Conservation (phyloP, 2,888 invertebrate species). For the Pediacus dermestoides region DNA sequence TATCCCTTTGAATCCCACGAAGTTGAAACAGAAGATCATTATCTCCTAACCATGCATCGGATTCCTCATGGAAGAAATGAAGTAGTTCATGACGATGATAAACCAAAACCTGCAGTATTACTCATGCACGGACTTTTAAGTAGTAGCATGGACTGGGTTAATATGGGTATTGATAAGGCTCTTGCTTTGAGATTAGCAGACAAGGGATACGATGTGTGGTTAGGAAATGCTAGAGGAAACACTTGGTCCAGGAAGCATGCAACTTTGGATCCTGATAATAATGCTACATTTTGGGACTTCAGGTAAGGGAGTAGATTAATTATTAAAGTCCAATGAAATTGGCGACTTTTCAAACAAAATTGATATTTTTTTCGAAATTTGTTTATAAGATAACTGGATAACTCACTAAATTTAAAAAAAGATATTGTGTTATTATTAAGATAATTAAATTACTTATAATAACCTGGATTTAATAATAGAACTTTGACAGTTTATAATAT, state of each 20-base stretch:
- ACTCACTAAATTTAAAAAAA: too few relatives aligned
- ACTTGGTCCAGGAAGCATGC: constrained; percentile 52
- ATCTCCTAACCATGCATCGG: constrained; percentile 71
- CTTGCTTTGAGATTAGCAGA: constrained; percentile 29
- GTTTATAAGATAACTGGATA: too few relatives aligned
- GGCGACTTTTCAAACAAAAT: too few relatives aligned
- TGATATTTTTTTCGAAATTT: too few relatives aligned
- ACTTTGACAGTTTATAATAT: too few relatives aligned
- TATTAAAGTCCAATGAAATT: too few relatives aligned
- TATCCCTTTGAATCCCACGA: constrained; percentile 63
- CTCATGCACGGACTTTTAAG: constrained; percentile 26
- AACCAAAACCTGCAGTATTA: constrained; percentile 23
- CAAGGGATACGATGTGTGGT: too few relatives aligned
- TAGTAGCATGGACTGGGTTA: constrained; percentile 28
- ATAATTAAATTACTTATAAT: too few relatives aligned
- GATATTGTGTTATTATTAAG: too few relatives aligned
- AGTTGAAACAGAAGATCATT: constrained; percentile 70
- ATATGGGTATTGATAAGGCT: constrained; percentile 25
- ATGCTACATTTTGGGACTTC: constrained; percentile 24
- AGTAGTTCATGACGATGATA: constrained; percentile 8
- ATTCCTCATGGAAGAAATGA: constrained; percentile 54
- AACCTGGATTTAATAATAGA: too few relatives aligned
- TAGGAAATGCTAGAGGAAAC: too few relatives aligned
- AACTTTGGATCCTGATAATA: constrained; percentile 24
- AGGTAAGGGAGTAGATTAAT: too few relatives aligned